Conservation (phyloP, 2,797 vertebrate genomes). For the Parotocinclus haroldoi region DNA sequence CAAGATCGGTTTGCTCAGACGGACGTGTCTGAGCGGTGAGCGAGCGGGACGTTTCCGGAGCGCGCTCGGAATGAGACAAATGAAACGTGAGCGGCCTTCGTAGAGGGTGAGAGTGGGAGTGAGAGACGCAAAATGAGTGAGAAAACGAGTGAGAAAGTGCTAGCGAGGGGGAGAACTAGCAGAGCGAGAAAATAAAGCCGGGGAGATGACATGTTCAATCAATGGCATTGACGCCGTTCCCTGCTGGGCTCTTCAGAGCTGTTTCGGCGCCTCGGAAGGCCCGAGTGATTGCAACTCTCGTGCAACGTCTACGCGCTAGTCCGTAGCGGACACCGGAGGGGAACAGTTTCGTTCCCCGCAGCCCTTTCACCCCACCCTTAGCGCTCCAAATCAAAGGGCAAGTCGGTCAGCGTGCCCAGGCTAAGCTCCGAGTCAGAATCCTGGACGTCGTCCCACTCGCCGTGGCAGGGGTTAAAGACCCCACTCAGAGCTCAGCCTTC, state of each 20-base stretch:
- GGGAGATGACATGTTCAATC: conserved; percentile 47
- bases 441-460: conserved; percentile 45
- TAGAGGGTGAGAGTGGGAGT: too few relatives aligned
- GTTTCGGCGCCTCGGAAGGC: conserved; percentile 29
- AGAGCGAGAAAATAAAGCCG: background rate
- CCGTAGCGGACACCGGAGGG: conserved; percentile 11
- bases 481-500: conserved; percentile 51
- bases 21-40: conserved; percentile 5
- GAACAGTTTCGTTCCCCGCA: conserved; percentile 14
- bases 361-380: background rate
- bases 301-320: conserved; percentile 19
- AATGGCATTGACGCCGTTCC: conserved; percentile 40
- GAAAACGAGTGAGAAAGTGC: conserved; percentile 7
- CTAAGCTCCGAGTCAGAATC: conserved; percentile 13
- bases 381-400: background rate
- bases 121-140: conserved; percentile 10
- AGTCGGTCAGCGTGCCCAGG: background rate
- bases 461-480: conserved; percentile 68
- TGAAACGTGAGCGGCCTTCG: conserved; percentile 4
- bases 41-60: conserved; percentile 25
- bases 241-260: conserved; percentile 17
- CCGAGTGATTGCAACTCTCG: conserved; percentile 35
- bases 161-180: background rate
- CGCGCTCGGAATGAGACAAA: conserved; percentile 20
- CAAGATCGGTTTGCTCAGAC: conserved; percentile 16